Conservation (phyloP, 2,797 vertebrate species). For the Characodon lateralis region DNA sequence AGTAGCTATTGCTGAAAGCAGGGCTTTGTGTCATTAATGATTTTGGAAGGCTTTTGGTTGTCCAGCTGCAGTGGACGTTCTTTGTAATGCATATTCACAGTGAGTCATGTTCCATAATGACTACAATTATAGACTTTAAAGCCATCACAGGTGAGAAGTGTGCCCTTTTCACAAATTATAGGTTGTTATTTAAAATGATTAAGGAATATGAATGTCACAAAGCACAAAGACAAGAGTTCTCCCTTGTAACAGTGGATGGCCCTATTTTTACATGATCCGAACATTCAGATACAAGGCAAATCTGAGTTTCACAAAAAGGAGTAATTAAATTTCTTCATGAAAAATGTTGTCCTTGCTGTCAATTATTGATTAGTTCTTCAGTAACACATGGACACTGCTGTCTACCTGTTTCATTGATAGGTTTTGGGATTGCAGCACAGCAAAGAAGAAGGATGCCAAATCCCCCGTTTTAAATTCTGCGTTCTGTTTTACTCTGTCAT, state of each 20-base stretch:
- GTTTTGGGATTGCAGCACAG: constrained; percentile 52
- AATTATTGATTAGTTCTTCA: constrained; percentile 58
- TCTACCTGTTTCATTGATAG: constrained; percentile 57
- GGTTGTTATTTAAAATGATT: constrained; percentile 56
- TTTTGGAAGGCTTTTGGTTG: constrained; percentile 47
- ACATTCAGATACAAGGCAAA: constrained; percentile 28
- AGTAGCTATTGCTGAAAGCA: constrained; percentile 35
- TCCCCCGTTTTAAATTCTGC: constrained; percentile 56
- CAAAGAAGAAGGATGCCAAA: constrained; percentile 37
- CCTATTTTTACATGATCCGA: constrained; percentile 21
- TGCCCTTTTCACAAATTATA: constrained; percentile 64
- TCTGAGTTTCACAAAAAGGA: constrained; percentile 42
- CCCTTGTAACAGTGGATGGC: constrained; percentile 16
- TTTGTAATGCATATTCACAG: constrained; percentile 51
- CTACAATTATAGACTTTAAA: constrained; percentile 63
- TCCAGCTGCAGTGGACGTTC: constrained; percentile 42
- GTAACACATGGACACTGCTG: constrained; percentile 60
- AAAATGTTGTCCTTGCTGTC: constrained; percentile 66
- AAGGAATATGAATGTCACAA: constrained; percentile 58
- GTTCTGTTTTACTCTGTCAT: constrained; percentile 59
- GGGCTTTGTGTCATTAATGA: constrained; percentile 54
- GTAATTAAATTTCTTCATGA: constrained; percentile 30
- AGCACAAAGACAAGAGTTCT: constrained; percentile 35
- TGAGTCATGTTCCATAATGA: constrained; percentile 67
- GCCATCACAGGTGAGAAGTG: constrained; percentile 48